Base-by-base conservation (phyloP, 2,888 invertebrate species). In the Drosophila niveifrons region DNA sequence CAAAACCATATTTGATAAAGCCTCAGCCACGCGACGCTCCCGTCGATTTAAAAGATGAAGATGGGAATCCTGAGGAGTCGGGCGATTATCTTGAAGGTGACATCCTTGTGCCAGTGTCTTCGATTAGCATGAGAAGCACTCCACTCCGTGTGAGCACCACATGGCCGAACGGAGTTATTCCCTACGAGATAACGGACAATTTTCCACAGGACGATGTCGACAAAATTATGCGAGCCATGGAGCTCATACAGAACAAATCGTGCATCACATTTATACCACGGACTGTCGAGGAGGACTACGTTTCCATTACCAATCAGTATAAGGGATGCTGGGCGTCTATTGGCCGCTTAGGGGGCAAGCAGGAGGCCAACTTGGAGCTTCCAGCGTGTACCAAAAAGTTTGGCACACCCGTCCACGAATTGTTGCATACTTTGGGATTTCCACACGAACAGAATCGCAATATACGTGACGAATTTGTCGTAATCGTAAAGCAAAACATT, bases 281-380 rank as follows among this genome's bases (percentile, higher is more conserved):
- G 83, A 93, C 91, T 0, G 92, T 93, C 0, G 95, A 96, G 87
- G 84, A 74, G 0, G 96, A 96, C 90, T 97, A 96, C 90, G 92
- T 97, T 43, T 92, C 94, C 7, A 95, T 97, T 62, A 94, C 94
- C 29, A 95, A 94, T 76, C 3, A 4, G 36, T 36, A 93, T 93
- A 7, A 94, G 93, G 97, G 97, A 0, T 97, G 97, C 88, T 97
- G 96, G 96, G 96, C 96, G 2, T 94, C 95, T 65, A 96, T 97
- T 0, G 97, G 97, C 0, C 94, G 94, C 17, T 93, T 94, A 18
- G 96, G 96, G 84, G 93, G 93, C 2, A 86, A 83, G 58, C 93
- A 93, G 84, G 94, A 94, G 72, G 93, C 96, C 3, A 96, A 96
- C 92, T 93, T 97, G 4, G 96, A 96, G 90, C 92, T 93, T 0